Conservation (phyloP, 2,888 invertebrate genomes). For the Cheilosia scutellata region DNA sequence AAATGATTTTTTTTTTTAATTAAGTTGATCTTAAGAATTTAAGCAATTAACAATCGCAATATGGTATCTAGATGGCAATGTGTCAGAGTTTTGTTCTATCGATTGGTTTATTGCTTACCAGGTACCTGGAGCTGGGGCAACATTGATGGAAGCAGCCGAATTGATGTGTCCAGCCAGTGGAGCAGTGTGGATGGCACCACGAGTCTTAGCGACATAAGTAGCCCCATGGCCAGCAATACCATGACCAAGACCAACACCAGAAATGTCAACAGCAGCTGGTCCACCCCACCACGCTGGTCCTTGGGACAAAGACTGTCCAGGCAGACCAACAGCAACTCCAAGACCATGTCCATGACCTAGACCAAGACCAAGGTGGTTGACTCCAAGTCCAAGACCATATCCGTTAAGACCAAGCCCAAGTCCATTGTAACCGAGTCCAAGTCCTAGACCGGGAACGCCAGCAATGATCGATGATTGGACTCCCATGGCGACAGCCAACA, state of each 20-base stretch:
- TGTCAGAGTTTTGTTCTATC: neutral
- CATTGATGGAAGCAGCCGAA: slow-evolving; percentile 81
- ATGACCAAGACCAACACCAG: slow-evolving; percentile 80
- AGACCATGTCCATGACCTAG: slow-evolving; percentile 36
- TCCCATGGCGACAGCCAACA: slow-evolving; percentile 82
- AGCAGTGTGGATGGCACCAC: slow-evolving; percentile 81
- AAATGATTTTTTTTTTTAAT: neutral
- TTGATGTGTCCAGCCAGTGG: slow-evolving; percentile 81
- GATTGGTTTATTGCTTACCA: slow-evolving; percentile 31
- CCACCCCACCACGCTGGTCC: slow-evolving; percentile 57
- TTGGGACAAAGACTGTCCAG: slow-evolving; percentile 53
- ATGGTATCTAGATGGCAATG: neutral
- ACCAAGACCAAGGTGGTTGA: slow-evolving; percentile 75
- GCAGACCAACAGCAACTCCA: slow-evolving; percentile 5
- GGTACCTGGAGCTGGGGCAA: slow-evolving; percentile 81
- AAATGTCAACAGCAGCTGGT: slow-evolving; percentile 48
- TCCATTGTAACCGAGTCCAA: slow-evolving; percentile 75
- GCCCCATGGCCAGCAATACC: slow-evolving; percentile 81
- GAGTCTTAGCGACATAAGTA: slow-evolving; percentile 81
- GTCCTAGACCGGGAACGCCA: slow-evolving; percentile 25
- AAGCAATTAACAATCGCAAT: neutral
- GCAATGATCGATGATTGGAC: slow-evolving; percentile 81
- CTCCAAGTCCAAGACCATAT: slow-evolving; percentile 64
- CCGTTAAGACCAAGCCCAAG: slow-evolving; percentile 75
- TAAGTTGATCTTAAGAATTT: neutral